These are phyloP conservation scores for Camelus bactrianus DNA, from an alignment of 2,113 vertebrate species.

Conservation along the genomic window DNA sequence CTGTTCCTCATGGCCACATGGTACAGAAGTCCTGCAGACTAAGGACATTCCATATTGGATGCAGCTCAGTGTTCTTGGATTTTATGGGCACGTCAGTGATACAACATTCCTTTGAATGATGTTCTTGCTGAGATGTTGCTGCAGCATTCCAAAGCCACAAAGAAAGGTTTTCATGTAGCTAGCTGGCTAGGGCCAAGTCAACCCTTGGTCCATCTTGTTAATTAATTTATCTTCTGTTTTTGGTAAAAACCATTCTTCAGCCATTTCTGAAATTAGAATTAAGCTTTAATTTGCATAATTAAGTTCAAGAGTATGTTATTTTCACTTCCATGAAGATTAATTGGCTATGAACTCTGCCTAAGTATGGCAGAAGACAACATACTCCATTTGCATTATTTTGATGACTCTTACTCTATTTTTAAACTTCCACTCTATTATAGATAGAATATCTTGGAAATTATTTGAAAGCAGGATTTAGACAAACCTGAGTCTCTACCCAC, in stretches of 20 bases:
- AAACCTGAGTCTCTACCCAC: background rate
- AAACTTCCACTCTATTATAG: background rate
- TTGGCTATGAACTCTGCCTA: constrained; percentile 1
- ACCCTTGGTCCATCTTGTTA: background rate
- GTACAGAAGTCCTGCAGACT: constrained; percentile 73
- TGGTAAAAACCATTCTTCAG: background rate
- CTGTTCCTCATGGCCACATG: constrained; percentile 86
- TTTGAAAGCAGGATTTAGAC: background rate
- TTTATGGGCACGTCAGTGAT: constrained; percentile 70
- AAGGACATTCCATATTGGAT: constrained; percentile 74
- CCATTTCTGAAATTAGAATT: constrained; percentile 52
- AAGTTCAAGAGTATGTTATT: constrained; percentile 56
- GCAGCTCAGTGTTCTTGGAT: constrained; percentile 76
- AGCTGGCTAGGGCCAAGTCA: background rate
- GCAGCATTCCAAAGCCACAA: background rate
- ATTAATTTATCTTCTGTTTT: background rate
- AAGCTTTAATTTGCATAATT: constrained; percentile 23
- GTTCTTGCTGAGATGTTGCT: background rate
- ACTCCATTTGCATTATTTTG: background rate
- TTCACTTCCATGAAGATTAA: constrained; percentile 54
- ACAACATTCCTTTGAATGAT: constrained; percentile 74
- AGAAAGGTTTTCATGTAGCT: background rate
- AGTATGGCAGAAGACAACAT: background rate
- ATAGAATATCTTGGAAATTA: background rate
- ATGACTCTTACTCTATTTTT: background rate